Percentiles rank a stretch among this genome's conserved stretches.
Conservation (phyloP, 2,888 invertebrate species). For the Hylaea fasciaria region DNA sequence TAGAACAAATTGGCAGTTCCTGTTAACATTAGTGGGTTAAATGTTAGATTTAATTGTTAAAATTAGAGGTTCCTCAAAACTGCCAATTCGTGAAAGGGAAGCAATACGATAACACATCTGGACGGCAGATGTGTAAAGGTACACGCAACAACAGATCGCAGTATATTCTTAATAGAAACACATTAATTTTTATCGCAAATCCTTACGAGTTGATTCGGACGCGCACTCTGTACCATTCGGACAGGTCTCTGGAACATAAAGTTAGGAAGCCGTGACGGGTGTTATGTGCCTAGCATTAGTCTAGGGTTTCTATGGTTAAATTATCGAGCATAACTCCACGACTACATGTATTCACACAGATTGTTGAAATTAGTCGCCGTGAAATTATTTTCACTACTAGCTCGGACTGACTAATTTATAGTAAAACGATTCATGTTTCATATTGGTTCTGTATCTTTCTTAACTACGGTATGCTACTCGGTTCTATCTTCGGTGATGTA, state of each 20-base stretch:
- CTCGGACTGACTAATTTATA: conserved; percentile 17
- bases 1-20: conserved; percentile 77
- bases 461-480: conserved; percentile 26
- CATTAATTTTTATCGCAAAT: conserved; percentile 80
- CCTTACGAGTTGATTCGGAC: conserved; percentile 94
- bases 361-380: conserved; percentile 14
- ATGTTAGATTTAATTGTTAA: conserved; percentile 37
- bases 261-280: conserved; percentile 76
- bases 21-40: conserved; percentile 41
- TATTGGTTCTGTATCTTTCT: conserved; percentile 1
- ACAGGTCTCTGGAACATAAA: conserved; percentile 87
- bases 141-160: conserved; percentile 81
- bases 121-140: conserved; percentile 82
- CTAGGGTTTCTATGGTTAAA: conserved; percentile 47
- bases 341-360: conserved; percentile 11
- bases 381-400: conserved; percentile 34
- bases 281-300: conserved; percentile 61
- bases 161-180: conserved; percentile 79
- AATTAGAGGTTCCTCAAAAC: conserved; percentile 59
- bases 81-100: conserved; percentile 79
- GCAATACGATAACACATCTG: conserved; percentile 79
- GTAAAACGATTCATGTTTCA: conserved; percentile 22
- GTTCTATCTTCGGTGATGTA: conserved; percentile 33
- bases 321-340: conserved; percentile 41
- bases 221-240: conserved; percentile 93